Conservation (phyloP, 2,797 vertebrate species). For the Coracias cyanogaster region DNA sequence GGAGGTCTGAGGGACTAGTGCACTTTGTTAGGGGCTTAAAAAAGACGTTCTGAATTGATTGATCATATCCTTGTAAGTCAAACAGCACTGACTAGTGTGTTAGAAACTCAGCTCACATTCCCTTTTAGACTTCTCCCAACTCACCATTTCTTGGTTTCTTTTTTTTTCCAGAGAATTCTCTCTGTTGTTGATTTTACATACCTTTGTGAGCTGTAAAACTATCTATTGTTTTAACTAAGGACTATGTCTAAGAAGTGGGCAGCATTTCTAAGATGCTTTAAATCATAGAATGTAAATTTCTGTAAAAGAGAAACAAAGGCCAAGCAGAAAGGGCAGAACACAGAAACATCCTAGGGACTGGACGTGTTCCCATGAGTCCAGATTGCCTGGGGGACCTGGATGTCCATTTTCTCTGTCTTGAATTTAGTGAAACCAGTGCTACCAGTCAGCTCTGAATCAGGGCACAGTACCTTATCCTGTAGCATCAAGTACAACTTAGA, state of each 20-base stretch:
- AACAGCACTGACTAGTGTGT: not conserved
- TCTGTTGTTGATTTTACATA: not conserved
- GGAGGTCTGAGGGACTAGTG: not conserved
- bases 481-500: not conserved
- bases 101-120: not conserved
- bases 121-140: not conserved
- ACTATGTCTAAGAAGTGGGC: not conserved
- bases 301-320: not conserved
- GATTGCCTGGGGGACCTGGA: not conserved
- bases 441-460: not conserved
- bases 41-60: not conserved
- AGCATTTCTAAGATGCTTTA: slow-evolving; percentile 30
- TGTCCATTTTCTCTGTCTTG: not conserved
- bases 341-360: not conserved
- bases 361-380: not conserved
- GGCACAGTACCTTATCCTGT: not conserved
- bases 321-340: not conserved
- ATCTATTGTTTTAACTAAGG: not conserved
- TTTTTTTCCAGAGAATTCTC: not conserved
- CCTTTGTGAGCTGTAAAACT: not conserved
- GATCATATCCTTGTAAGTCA: not conserved
- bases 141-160: not conserved
- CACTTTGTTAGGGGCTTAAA: not conserved
- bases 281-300: not conserved
- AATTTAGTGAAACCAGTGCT: not conserved